Percentiles rank a stretch among this genome's conserved stretches.
These are phyloP conservation scores for Hypanus sabinus DNA, from an alignment of 2,113 vertebrate species.

Conservation along the genomic window DNA sequence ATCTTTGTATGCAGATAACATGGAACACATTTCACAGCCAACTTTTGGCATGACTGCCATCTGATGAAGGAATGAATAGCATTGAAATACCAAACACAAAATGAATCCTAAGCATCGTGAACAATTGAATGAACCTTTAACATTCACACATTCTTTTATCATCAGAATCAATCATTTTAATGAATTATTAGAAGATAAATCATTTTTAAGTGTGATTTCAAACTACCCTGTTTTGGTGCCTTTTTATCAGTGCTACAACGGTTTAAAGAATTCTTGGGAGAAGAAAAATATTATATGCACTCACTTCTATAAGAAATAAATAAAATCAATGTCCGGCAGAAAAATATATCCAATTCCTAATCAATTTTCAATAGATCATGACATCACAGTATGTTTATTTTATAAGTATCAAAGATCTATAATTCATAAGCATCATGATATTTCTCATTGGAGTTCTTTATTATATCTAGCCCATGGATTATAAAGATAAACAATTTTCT, in stretches of 20 bases:
- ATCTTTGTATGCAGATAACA: not conserved
- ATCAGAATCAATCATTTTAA: not conserved
- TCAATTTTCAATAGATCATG: not conserved
- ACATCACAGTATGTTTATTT: slow-evolving; percentile 5
- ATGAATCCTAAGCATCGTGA: not conserved
- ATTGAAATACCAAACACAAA: not conserved
- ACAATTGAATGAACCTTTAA: not conserved
- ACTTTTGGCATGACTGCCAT: not conserved
- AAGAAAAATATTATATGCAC: not conserved
- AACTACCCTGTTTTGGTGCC: not conserved
- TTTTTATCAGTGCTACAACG: not conserved
- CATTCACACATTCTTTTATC: not conserved
- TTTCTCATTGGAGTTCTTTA: not conserved
- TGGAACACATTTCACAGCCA: not conserved
- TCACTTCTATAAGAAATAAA: not conserved
- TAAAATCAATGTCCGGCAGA: not conserved
- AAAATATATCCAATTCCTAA: slow-evolving; percentile 5
- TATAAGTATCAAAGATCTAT: slow-evolving; percentile 2
- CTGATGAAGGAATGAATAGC: not conserved
- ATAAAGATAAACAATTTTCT: not conserved
- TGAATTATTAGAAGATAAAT: not conserved
- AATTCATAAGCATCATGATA: not conserved
- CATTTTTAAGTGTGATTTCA: not conserved
- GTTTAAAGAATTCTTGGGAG: not conserved
- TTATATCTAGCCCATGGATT: not conserved